Percentiles rank a stretch among this genome's conserved stretches.
These are phyloP conservation scores for Botia kubotai DNA, from an alignment of 2,797 vertebrate species.

Conservation along the genomic window DNA sequence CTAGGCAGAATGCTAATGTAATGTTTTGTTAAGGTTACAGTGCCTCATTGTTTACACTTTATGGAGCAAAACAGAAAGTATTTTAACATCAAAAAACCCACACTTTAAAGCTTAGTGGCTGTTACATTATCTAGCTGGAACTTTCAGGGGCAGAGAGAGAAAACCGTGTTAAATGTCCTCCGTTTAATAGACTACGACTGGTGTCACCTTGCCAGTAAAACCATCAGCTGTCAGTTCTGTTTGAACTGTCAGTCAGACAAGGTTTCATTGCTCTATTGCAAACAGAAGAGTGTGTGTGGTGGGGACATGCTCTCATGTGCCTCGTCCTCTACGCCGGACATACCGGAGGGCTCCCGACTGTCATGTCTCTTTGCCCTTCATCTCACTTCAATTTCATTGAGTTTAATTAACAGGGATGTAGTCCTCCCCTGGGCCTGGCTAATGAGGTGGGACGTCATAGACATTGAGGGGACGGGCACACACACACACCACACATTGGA, in stretches of 20 bases:
- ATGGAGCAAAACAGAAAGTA: no score
- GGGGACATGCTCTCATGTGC: background rate
- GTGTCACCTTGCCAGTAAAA: conserved; percentile 46
- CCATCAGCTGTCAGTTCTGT: conserved; percentile 37
- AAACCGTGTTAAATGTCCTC: conserved; percentile 13
- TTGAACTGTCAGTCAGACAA: conserved; percentile 29
- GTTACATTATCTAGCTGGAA: background rate
- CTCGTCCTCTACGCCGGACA: conserved; percentile 35
- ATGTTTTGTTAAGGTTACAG: no score
- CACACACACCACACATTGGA: background rate
- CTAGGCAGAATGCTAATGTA: no score
- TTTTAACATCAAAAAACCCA: no score
- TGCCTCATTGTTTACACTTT: no score
- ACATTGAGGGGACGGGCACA: background rate
- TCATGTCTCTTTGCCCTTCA: conserved; percentile 43
- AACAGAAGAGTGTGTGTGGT: conserved; percentile 22
- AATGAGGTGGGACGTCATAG: conserved; percentile 46
- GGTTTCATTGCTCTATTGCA: conserved; percentile 22
- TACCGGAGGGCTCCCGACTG: conserved; percentile 22
- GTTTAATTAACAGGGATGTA: conserved; percentile 50
- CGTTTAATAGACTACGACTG: conserved; percentile 22
- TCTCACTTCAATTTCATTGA: conserved; percentile 44
- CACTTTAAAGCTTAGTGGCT: no score
- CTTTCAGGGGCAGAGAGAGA: background rate
- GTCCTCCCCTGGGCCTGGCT: conserved; percentile 10